Evolutionary conservation across 1,140 invertebrate genomes (phyloP).

Genomic region (Parapsyche elsis): DNA sequence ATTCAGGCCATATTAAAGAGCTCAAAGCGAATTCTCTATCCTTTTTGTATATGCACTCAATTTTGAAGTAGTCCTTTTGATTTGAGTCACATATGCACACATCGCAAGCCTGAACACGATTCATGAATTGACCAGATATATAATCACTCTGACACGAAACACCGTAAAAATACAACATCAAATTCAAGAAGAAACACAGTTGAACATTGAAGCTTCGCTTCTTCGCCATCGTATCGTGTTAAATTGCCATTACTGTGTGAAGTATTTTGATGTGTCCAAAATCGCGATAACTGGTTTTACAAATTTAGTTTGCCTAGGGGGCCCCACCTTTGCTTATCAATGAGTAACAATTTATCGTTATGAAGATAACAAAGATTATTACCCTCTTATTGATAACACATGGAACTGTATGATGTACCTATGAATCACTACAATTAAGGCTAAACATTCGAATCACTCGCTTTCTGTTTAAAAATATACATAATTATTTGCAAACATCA

Average conservation of each 20-base stretch:
- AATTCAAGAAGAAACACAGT: no score
- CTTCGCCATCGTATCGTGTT: no score
- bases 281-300: conserved; percentile 2
- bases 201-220: no score
- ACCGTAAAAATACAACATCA: background rate
- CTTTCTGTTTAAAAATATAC: no score
- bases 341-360: background rate
- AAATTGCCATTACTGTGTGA: no score
- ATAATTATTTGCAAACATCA: no score
- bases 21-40: background rate
- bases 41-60: background rate
- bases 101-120: background rate
- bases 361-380: conserved; percentile 14
- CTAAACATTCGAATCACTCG: no score
- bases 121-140: no score
- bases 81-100: background rate
- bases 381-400: background rate
- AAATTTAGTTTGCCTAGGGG: background rate
- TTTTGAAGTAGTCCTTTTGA: background rate
- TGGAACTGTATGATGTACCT: no score
- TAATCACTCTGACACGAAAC: background rate
- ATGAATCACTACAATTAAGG: no score
- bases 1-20: background rate
- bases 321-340: conserved; percentile 13
- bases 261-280: no score